A percentile compares a stretch with the other conserved stretches of the same genome.
phyloP scores from a whole-genome alignment of 2,113 vertebrate species.

The Thymallus thymallus region DNA sequence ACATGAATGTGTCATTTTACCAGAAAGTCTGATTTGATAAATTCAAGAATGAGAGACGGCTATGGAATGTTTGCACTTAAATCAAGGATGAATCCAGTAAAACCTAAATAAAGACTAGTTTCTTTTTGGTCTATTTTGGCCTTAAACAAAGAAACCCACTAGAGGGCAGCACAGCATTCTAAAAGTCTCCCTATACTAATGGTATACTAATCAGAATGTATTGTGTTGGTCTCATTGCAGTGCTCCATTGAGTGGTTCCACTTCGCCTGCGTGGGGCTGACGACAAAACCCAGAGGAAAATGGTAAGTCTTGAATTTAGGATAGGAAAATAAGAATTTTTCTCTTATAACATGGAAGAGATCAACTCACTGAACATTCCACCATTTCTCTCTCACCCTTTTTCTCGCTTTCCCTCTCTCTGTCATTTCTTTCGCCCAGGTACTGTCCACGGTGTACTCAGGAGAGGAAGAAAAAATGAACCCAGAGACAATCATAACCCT shows the following conservation, averaged over 20 bases:
- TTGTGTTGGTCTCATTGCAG: constrained; percentile 55
- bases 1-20: too few species aligned
- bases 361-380: too few species aligned
- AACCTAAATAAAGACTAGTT: too few species aligned
- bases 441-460: constrained; percentile 54
- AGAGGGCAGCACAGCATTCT: neutral
- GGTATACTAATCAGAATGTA: neutral
- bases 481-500: neutral
- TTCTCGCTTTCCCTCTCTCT: neutral
- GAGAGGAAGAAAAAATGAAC: constrained; percentile 53
- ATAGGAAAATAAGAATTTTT: neutral
- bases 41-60: too few species aligned
- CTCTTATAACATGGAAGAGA: too few species aligned
- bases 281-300: constrained; percentile 88
- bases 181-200: neutral
- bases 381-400: neutral
- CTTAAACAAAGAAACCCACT: neutral
- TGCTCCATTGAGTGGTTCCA: constrained; percentile 94
- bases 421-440: constrained; percentile 20
- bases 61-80: too few species aligned
- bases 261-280: constrained; percentile 88
- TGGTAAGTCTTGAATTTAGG: constrained; percentile 73
- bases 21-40: too few species aligned
- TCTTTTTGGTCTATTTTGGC: too few species aligned
- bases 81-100: too few species aligned